Conservation (phyloP, 2,888 invertebrate genomes). For the Eilema griseolum region DNA sequence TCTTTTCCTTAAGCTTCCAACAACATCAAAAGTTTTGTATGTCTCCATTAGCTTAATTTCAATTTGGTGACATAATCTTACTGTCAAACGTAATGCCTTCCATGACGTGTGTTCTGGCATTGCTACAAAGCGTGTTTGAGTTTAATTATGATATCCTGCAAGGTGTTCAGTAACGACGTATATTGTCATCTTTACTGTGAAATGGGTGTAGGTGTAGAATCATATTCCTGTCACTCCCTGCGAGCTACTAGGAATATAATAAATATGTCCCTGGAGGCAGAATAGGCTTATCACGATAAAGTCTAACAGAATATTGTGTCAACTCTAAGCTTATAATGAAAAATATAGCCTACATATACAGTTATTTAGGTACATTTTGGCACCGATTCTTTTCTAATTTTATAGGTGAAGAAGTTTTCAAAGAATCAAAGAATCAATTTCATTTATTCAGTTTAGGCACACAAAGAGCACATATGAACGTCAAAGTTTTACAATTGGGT, state of each 20-base stretch:
- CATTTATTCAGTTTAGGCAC: no score
- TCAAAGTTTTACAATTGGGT: no score
- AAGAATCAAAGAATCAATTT: no score
- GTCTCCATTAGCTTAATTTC: slow-evolving; percentile 14
- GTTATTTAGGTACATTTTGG: slow-evolving; percentile 7
- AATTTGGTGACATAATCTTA: slow-evolving; percentile 14
- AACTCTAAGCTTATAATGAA: slow-evolving; percentile 14
- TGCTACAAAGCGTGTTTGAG: slow-evolving; percentile 11
- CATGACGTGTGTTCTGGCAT: slow-evolving; percentile 9
- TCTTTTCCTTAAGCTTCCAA: not conserved
- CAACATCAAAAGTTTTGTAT: not conserved
- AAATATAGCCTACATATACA: no score
- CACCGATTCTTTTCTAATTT: not conserved
- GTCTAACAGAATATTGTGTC: slow-evolving; percentile 35
- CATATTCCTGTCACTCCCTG: slow-evolving; percentile 42
- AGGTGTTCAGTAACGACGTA: slow-evolving; percentile 18
- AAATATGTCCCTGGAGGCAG: slow-evolving; percentile 37
- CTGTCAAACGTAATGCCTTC: not conserved
- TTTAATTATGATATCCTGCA: slow-evolving; percentile 14
- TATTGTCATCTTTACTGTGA: slow-evolving; percentile 28
- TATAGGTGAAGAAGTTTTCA: not conserved
- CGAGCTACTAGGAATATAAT: slow-evolving; percentile 44
- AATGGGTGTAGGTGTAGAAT: slow-evolving; percentile 25
- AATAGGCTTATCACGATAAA: slow-evolving; percentile 38
- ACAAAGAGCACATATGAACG: no score